Conservation (phyloP, 2,888 invertebrate genomes). For the Hirudinaria manillensis region DNA sequence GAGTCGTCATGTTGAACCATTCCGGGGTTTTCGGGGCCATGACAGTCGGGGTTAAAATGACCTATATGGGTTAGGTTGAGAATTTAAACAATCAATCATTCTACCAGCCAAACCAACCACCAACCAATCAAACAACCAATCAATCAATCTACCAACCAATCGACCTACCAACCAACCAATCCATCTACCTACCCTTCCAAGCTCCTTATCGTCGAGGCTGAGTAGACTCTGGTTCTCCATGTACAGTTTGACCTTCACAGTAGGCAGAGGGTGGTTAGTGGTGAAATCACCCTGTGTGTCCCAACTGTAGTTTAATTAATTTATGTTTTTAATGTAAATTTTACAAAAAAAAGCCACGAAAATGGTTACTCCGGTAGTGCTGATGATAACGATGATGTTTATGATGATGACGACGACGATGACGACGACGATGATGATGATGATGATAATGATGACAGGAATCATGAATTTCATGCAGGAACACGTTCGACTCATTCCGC, state of each 20-base stretch:
- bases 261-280: slow-evolving; percentile 90
- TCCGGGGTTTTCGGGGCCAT: slow-evolving; percentile 61
- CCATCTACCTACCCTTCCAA: slow-evolving; percentile 66
- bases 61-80: slow-evolving; percentile 43
- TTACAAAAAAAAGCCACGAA: too few relatives aligned
- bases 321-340: too few relatives aligned
- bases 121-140: too few relatives aligned
- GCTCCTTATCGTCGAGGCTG: slow-evolving; percentile 95
- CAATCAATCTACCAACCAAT: too few relatives aligned
- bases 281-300: slow-evolving; percentile 99
- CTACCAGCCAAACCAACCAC: background rate
- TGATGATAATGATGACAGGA: background rate
- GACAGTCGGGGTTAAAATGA: slow-evolving; percentile 56
- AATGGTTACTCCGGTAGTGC: background rate
- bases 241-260: slow-evolving; percentile 93
- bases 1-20: slow-evolving; percentile 89
- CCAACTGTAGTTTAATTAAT: slow-evolving; percentile 76
- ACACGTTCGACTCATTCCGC: too few relatives aligned
- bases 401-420: too few relatives aligned
- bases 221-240: slow-evolving; percentile 95
- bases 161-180: too few relatives aligned
- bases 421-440: background rate
- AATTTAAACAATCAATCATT: background rate
- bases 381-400: slow-evolving; percentile 16
- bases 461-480: too few relatives aligned